These are phyloP conservation scores for Smithornis capensis DNA, from an alignment of 2,113 vertebrate genomes.

Conservation along the genomic window DNA sequence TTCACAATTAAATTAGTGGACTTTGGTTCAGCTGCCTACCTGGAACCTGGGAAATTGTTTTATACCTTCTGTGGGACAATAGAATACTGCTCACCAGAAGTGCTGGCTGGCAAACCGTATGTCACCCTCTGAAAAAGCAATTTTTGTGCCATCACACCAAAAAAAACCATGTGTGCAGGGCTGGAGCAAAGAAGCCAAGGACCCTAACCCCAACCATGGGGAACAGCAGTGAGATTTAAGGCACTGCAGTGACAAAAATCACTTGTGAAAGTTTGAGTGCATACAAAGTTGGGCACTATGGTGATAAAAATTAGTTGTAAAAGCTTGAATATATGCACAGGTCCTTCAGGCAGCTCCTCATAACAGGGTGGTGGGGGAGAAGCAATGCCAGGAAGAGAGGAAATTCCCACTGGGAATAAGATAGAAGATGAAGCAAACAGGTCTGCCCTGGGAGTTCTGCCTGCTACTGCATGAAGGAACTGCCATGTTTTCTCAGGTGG, in stretches of 20 bases:
- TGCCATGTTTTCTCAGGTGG: neutral
- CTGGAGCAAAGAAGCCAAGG: neutral
- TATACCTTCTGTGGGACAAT: slow-evolving; percentile 91
- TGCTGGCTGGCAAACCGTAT: slow-evolving; percentile 90
- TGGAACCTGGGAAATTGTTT: slow-evolving; percentile 84
- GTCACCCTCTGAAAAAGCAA: slow-evolving; percentile 51
- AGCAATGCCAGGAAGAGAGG: neutral
- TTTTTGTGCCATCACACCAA: neutral
- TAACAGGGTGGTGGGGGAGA: neutral
- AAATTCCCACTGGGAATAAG: neutral
- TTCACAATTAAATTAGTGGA: slow-evolving; percentile 91
- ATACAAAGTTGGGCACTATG: neutral
- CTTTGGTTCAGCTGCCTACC: slow-evolving; percentile 88
- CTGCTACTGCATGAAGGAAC: neutral
- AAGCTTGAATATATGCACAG: neutral
- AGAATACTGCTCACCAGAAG: slow-evolving; percentile 94
- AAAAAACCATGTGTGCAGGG: neutral
- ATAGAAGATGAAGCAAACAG: neutral
- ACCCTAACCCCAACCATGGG: neutral
- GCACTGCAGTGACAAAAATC: neutral
- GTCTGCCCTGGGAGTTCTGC: neutral
- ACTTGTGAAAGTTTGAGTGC: neutral
- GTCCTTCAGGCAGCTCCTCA: neutral
- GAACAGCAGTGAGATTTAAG: neutral
- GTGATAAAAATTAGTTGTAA: neutral